These are phyloP conservation scores for Dinothrombium tinctorium DNA, from an alignment of 1,140 invertebrate genomes.

Conservation along the genomic window DNA sequence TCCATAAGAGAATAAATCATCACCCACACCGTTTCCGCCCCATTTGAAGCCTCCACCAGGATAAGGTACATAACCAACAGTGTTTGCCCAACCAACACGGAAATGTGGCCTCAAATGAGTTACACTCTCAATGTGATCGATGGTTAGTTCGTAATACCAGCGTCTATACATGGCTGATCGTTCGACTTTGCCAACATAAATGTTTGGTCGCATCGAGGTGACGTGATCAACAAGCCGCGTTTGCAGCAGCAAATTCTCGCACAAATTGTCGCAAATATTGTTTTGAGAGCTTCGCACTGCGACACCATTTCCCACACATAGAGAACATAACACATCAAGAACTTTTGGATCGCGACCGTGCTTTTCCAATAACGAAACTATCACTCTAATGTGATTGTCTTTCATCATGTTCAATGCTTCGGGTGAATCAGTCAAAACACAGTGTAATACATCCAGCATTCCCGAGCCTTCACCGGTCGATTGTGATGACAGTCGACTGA, in stretches of 20 bases:
- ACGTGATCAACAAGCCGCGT: constrained; percentile 92
- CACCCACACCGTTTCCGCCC: constrained; percentile 94
- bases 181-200: constrained; percentile 89
- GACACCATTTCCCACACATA: constrained; percentile 96
- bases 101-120: constrained; percentile 84
- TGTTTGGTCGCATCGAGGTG: constrained; percentile 87
- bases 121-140: constrained; percentile 86
- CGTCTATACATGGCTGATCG: constrained; percentile 91
- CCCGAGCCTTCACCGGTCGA: constrained; percentile 85
- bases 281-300: constrained; percentile 96
- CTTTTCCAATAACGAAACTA: constrained; percentile 93
- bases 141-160: constrained; percentile 97
- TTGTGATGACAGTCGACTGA: constrained; percentile 83
- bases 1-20: constrained; percentile 90
- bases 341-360: constrained; percentile 97
- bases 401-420: constrained; percentile 99
- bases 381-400: constrained; percentile 98
- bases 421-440: constrained; percentile 94
- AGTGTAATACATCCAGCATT: constrained; percentile 96
- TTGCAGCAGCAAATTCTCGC: constrained; percentile 87
- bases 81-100: constrained; percentile 94
- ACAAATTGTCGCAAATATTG: constrained; percentile 90
- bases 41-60: constrained; percentile 91
- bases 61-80: constrained; percentile 69
- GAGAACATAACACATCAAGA: constrained; percentile 87